phyloP scores from a whole-genome alignment of 1,140 invertebrate species.

The Plodia interpunctella region DNA sequence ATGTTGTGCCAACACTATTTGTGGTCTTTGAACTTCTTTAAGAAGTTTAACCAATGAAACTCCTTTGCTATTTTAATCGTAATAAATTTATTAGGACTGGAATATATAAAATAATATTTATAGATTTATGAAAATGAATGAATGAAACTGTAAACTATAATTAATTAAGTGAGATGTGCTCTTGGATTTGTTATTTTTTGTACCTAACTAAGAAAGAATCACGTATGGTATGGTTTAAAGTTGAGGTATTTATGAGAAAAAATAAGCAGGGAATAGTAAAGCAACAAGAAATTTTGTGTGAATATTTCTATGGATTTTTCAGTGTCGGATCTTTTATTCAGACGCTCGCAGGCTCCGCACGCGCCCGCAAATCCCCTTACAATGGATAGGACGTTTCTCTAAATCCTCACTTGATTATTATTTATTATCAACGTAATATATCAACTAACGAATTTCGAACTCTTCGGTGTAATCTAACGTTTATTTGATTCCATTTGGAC shows the following conservation, averaged over 20 bases:
- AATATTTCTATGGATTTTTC: slow-evolving; percentile 18
- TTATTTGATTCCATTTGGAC: slow-evolving; percentile 2
- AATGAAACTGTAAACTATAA: no score
- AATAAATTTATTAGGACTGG: no score
- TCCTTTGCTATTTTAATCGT: neutral
- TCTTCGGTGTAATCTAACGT: slow-evolving; percentile 14
- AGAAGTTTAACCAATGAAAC: neutral
- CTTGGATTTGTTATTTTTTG: no score
- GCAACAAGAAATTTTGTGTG: slow-evolving; percentile 9
- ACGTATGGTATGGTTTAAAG: no score
- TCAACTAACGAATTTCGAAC: slow-evolving; percentile 43
- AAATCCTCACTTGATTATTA: slow-evolving; percentile 69
- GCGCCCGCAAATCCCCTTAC: slow-evolving; percentile 64
- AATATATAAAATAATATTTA: no score
- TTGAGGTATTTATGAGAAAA: no score
- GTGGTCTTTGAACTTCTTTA: neutral
- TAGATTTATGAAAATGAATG: no score
- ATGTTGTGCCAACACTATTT: slow-evolving; percentile 19
- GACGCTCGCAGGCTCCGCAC: slow-evolving; percentile 57
- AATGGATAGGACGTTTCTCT: slow-evolving; percentile 64
- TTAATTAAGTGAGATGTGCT: no score
- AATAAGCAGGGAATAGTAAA: no score
- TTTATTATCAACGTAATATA: slow-evolving; percentile 65
- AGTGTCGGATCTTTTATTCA: slow-evolving; percentile 40
- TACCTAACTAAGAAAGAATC: no score